A percentile compares a stretch with the other conserved stretches of the same genome.
phyloP scores from a whole-genome alignment of 2,888 invertebrate species.

The Morpho helenor region DNA sequence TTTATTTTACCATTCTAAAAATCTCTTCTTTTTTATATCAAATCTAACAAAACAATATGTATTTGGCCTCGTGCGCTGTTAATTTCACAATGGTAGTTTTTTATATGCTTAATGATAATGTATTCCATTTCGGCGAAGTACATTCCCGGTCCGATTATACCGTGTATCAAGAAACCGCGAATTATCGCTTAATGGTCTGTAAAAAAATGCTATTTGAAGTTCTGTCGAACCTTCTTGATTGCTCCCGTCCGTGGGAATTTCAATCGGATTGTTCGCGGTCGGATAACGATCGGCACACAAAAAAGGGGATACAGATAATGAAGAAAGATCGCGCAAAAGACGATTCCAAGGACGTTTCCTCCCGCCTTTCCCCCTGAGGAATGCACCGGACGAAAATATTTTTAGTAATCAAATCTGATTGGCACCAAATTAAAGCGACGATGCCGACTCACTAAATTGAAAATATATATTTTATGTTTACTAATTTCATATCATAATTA shows the following conservation, averaged over 20 bases:
- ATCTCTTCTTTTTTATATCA: too few species aligned
- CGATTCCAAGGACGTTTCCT: constrained; percentile 55
- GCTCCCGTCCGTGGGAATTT: constrained; percentile 65
- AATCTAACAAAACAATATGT: too few species aligned
- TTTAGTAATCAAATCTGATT: constrained; percentile 68
- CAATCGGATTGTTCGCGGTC: constrained; percentile 66
- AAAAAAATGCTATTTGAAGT: constrained; percentile 62
- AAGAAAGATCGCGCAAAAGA: constrained; percentile 53
- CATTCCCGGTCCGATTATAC: not conserved
- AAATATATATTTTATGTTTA: constrained; percentile 15
- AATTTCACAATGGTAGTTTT: not conserved
- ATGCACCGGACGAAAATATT: constrained; percentile 65
- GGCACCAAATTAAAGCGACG: constrained; percentile 40
- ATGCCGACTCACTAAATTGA: constrained; percentile 15
- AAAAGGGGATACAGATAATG: constrained; percentile 71
- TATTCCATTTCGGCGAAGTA: constrained; percentile 1
- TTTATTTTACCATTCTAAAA: too few species aligned
- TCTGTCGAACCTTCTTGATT: constrained; percentile 58
- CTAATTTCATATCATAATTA: too few species aligned
- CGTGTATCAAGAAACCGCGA: constrained; percentile 17
- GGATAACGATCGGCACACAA: constrained; percentile 73
- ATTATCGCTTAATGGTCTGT: constrained; percentile 13
- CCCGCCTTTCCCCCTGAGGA: constrained; percentile 35
- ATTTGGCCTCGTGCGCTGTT: too few species aligned
- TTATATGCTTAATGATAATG: not conserved